A percentile compares a stretch with the other conserved stretches of the same genome.
These are phyloP conservation scores for Monochamus alternatus DNA, from an alignment of 2,888 invertebrate genomes.

Conservation along the genomic window DNA sequence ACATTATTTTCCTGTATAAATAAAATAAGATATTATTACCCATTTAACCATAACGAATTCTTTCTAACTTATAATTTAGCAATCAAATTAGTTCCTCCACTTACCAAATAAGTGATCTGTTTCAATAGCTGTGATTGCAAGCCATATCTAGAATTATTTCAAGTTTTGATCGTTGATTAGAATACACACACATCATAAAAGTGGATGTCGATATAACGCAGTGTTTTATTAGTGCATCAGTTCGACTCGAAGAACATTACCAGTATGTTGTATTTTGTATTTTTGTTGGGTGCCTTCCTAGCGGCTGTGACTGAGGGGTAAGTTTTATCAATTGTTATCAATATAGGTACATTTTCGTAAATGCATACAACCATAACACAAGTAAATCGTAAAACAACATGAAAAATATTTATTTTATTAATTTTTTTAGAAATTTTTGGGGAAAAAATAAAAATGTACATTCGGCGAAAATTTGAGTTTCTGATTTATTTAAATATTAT, in stretches of 20 bases:
- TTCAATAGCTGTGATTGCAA: slow-evolving; percentile 31
- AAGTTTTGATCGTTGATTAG: slow-evolving; percentile 34
- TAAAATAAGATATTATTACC: slow-evolving; percentile 47
- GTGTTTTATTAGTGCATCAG: slow-evolving; percentile 29
- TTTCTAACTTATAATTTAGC: slow-evolving; percentile 47
- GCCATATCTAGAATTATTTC: slow-evolving; percentile 32
- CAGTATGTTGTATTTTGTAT: slow-evolving; percentile 28
- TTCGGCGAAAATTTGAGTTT: too few species aligned
- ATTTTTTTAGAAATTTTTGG: too few species aligned
- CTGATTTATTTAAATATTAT: too few species aligned
- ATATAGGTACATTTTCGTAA: neutral
- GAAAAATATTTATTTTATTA: too few species aligned
- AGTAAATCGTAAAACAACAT: too few species aligned
- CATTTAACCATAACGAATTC: slow-evolving; percentile 52
- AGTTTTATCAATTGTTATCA: slow-evolving; percentile 7
- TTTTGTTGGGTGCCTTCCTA: slow-evolving; percentile 14
- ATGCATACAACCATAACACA: too few species aligned
- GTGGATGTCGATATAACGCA: slow-evolving; percentile 29
- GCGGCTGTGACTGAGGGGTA: slow-evolving; percentile 27
- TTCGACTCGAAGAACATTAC: slow-evolving; percentile 28
- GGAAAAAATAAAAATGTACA: too few species aligned
- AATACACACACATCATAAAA: slow-evolving; percentile 30
- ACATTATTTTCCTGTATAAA: slow-evolving; percentile 38
- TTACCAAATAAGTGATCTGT: slow-evolving; percentile 45
- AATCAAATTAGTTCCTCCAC: slow-evolving; percentile 46